Percentiles rank a stretch among this genome's conserved stretches.
phyloP scores from a whole-genome alignment of 2,113 vertebrate genomes.

The Lonchura striata region DNA sequence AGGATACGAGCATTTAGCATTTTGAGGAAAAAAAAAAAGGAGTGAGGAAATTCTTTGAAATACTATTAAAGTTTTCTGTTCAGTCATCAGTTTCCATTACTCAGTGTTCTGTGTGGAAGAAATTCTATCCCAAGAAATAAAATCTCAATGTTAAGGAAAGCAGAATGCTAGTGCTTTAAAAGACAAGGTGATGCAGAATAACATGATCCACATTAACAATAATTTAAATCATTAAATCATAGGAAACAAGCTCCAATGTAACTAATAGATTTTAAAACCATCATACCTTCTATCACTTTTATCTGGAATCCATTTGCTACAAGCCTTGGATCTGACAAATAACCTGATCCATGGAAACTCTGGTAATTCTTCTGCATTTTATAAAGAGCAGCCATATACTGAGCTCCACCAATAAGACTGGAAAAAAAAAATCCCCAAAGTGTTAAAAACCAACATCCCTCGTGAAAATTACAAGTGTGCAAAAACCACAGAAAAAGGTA shows the following conservation, averaged over 20 bases:
- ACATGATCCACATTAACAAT: neutral
- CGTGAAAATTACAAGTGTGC: neutral
- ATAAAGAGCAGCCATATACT: conserved; percentile 79
- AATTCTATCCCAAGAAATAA: neutral
- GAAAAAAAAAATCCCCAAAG: conserved; percentile 22
- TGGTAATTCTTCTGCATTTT: conserved; percentile 80
- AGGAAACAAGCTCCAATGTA: neutral
- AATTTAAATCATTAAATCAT: neutral
- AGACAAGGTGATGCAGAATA: neutral
- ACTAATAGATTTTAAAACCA: neutral
- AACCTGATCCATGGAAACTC: conserved; percentile 63
- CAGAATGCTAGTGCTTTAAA: neutral
- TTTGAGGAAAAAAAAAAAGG: neutral
- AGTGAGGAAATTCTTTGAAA: neutral
- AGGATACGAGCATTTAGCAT: neutral
- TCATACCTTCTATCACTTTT: conserved; percentile 85
- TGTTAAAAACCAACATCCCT: neutral
- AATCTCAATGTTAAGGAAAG: neutral
- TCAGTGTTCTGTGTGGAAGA: neutral
- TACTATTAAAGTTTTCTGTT: neutral
- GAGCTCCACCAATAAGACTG: conserved; percentile 82
- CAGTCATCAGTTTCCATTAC: neutral
- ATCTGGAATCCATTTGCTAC: conserved; percentile 91
- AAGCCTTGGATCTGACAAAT: conserved; percentile 87
- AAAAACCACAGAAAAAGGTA: neutral